Percentiles rank a stretch among this genome's conserved stretches.
Evolutionary conservation across 2,797 vertebrate genomes (phyloP).

Genomic region (Acipenser ruthenus): DNA sequence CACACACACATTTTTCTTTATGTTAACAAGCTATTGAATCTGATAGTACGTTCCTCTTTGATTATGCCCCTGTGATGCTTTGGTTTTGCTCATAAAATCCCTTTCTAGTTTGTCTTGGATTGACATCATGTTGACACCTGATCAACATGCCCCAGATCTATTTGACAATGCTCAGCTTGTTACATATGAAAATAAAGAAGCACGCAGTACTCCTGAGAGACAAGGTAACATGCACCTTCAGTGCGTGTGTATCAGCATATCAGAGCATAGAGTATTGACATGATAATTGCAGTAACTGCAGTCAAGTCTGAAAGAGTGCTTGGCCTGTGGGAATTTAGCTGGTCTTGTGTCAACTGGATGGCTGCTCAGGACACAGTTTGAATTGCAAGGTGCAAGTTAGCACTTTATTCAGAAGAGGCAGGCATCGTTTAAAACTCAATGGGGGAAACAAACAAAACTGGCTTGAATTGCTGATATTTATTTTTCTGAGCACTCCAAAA

Average conservation of each 20-base stretch:
- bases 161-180: conserved; percentile 10
- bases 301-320: conserved; percentile 75
- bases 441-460: conserved; percentile 77
- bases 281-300: conserved; percentile 86
- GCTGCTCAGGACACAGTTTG: conserved; percentile 89
- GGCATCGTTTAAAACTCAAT: conserved; percentile 83
- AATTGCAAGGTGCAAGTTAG: conserved; percentile 81
- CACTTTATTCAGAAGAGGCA: conserved; percentile 76
- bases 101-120: too few relatives aligned
- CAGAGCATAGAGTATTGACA: conserved; percentile 89
- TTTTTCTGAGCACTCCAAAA: conserved; percentile 57
- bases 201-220: conserved; percentile 66
- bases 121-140: too few relatives aligned
- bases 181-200: conserved; percentile 52
- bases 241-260: conserved; percentile 75
- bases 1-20: too few relatives aligned
- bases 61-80: too few relatives aligned
- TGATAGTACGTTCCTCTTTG: too few relatives aligned
- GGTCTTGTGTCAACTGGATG: conserved; percentile 88
- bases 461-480: conserved; percentile 70
- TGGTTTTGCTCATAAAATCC: too few relatives aligned
- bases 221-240: conserved; percentile 69
- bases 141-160: too few relatives aligned
- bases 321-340: conserved; percentile 77
- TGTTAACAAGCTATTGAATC: too few relatives aligned